phyloP scores from a whole-genome alignment of 1,140 invertebrate species.

The Triops longicaudatus region DNA sequence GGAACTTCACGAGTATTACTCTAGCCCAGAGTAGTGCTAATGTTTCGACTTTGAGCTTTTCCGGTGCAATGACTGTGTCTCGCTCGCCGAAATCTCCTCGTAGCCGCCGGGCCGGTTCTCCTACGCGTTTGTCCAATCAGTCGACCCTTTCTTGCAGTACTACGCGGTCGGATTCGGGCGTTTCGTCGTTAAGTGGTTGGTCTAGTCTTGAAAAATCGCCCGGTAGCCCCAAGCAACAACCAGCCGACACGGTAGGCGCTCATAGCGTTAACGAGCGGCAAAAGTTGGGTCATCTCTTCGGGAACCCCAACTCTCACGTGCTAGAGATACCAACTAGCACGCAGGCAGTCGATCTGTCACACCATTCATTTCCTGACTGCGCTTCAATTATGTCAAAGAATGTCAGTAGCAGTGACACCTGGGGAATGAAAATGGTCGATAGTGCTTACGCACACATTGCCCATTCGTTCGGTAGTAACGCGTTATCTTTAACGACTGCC shows the following conservation, averaged over 20 bases:
- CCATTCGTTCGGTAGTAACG: slow-evolving; percentile 17
- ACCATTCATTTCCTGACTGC: background rate
- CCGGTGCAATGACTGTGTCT: background rate
- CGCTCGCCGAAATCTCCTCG: background rate
- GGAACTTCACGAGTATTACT: background rate
- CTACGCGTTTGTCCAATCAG: background rate
- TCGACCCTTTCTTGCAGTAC: slow-evolving; percentile 2
- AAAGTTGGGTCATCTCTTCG: slow-evolving; percentile 21
- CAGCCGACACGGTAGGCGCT: slow-evolving; percentile 28
- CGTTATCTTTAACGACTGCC: slow-evolving; percentile 14
- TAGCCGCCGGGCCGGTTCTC: background rate
- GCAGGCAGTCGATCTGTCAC: background rate
- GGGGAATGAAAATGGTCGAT: slow-evolving; percentile 14
- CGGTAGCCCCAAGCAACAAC: slow-evolving; percentile 37
- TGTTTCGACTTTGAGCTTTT: background rate
- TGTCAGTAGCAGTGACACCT: slow-evolving; percentile 18
- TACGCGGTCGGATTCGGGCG: slow-evolving; percentile 65
- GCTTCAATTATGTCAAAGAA: background rate
- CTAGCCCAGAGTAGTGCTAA: background rate
- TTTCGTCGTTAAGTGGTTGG: slow-evolving; percentile 77
- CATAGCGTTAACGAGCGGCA: slow-evolving; percentile 34
- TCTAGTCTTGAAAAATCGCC: slow-evolving; percentile 74
- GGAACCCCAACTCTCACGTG: background rate
- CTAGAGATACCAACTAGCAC: background rate
- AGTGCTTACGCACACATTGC: background rate